Evolutionary conservation across 2,113 vertebrate species (phyloP), one percentile per base, ranked within the genome.

Genomic region (Eleginops maclovinus): DNA sequence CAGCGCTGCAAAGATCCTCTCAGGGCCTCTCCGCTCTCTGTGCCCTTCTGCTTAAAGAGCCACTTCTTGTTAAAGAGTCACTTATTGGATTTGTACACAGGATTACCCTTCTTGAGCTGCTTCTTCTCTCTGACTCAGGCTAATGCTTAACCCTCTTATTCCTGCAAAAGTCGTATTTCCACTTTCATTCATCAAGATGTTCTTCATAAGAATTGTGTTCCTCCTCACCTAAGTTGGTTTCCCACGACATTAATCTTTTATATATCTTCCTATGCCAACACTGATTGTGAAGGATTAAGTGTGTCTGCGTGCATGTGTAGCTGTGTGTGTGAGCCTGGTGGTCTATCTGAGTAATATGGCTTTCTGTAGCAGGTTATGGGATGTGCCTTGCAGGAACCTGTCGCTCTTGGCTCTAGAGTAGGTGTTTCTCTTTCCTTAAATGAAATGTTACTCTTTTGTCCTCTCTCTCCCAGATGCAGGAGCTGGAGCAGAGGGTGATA

Each of bases 401-500:
- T 60, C 40, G 47, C 14, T 64, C 49, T 24, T 14, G 22, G 51
- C 50, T 58, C 6, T 8, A 36, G 5, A 36, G 12, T 22, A 58
- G 11, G 26, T 53, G 46, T n/a, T 40, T 31, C 40, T 36, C 31
- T 36, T 62, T 64, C 40, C 55, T 36, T 17, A 53, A 79, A 65
- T 72, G 12, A 72, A 55, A 47, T 58, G 22, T 49, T 59, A 70
- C 55, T 67, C 40, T 51, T 60, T 85, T 82, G 22, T 78, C n/a
- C n/a, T n/a, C 59, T 82, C 56, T 21, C 0, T 77, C 71, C 11
- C 92, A 99, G 97, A 99, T 99, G 97, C 97, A 97, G 80, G 97
- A 98, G 87, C 76, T 99, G 93, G 97, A 99, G 73, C 97, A 96
- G 83, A 96, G 96, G 90, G 95, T 98, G 87, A 89, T 90, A 3